Evolutionary conservation across 2,797 vertebrate species (phyloP).

Genomic region (Phylloscopus collybita): DNA sequence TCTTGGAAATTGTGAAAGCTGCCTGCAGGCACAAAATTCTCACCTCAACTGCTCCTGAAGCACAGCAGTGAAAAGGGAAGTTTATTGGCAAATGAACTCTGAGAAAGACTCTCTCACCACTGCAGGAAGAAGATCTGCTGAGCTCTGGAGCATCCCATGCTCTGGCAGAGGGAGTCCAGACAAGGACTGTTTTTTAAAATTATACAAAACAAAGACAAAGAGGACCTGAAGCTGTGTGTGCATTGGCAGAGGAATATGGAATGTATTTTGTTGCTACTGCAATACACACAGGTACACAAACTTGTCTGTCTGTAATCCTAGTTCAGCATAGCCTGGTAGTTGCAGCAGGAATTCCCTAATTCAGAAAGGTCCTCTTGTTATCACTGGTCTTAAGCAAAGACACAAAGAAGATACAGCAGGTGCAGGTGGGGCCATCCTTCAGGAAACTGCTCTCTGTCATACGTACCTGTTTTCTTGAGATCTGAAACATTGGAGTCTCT

Average conservation of each 20-base stretch:
- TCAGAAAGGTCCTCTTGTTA: not conserved
- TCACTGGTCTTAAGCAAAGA: not conserved
- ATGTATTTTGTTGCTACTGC: not conserved
- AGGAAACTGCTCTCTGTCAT: not conserved
- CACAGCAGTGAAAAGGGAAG: not conserved
- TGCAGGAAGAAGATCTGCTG: not conserved
- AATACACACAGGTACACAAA: not conserved
- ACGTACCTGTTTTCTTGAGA: not conserved
- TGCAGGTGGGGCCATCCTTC: not conserved
- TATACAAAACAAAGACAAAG: not conserved
- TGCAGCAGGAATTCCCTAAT: not conserved
- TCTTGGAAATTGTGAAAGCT: not conserved
- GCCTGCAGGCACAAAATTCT: not conserved
- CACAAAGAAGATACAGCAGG: not conserved
- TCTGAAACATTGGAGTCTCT: not conserved
- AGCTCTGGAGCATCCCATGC: rapidly evolving
- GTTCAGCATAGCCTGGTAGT: not conserved
- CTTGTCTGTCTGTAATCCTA: not conserved
- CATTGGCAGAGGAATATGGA: not conserved
- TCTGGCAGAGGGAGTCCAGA: not conserved
- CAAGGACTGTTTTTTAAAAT: not conserved
- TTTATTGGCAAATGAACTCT: not conserved
- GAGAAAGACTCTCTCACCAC: not conserved
- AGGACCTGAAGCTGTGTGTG: not conserved
- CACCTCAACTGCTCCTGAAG: not conserved